Evolutionary conservation across 64 coral and sea anemone genomes (phyloP), one percentile per base, ranked within the genome.

Genomic region (Pocillopora damicornis): DNA sequence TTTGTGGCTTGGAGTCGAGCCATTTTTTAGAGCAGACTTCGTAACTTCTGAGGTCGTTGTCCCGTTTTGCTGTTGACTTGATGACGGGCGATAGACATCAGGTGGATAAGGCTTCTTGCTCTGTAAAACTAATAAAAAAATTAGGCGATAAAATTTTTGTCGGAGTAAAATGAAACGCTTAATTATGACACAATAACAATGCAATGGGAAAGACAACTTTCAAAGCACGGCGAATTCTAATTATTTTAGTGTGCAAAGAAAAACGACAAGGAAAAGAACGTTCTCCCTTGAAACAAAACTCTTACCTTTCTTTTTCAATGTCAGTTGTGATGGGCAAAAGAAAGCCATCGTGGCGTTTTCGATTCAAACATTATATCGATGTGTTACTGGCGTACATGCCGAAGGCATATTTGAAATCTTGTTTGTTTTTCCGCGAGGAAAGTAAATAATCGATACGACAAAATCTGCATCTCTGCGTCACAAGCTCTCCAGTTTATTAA

Each of bases 1-100:
- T 25, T 78, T 96, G 89, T 56, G 79, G 23, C 42, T 78, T 87
- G 34, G 83, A 83, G 65, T 74, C 67, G 74, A 84, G 63, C 63
- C 81, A 20, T 81, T 92, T 88, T 96, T 96, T 68, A 96, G 36
- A 78, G 94, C 91, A 4, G 94, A 96, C 61, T 91, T 91, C 34
- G 81, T 84, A 68, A 72, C 67, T 72, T 42, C 65, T 13, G 58
- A 12, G 23, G 72, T 45, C 8, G 16, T 36, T 22, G 16, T 58
- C 56, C 74, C 74, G 35, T 75, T 37, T 78, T 89, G 68, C 25
- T 60, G 45, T 18, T 35, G 45, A 23, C 65, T 76, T 11, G 73
- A 85, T 17, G 91, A 84, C 2, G 91, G 91, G 15, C 81, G 79
- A 71, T 93, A 93, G 2, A 68, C 87, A 26, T 93, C 91, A 12